These are phyloP conservation scores for Pelecanoides urinatrix DNA, from an alignment of 2,113 vertebrate genomes.

Conservation along the genomic window DNA sequence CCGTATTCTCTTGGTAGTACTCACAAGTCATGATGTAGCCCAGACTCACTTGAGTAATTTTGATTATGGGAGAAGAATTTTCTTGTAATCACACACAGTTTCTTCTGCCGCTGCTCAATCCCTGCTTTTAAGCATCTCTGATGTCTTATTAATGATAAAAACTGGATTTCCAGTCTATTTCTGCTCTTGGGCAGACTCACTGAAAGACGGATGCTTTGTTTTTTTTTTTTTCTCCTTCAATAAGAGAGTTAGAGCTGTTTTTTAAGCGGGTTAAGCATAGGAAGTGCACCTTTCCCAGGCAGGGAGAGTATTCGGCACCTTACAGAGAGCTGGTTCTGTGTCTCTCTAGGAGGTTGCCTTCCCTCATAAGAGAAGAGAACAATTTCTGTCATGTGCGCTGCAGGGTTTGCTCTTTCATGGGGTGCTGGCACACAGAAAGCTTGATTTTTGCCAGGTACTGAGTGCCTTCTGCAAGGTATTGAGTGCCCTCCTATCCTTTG, in stretches of 20 bases:
- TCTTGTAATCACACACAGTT: not conserved
- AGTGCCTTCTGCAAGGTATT: slow-evolving; percentile 40
- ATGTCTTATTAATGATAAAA: not conserved
- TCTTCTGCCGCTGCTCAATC: not conserved
- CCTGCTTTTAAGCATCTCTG: not conserved
- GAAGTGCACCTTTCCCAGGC: not conserved
- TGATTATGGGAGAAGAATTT: not conserved
- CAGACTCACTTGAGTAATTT: not conserved
- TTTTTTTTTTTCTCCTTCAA: not conserved
- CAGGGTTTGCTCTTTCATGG: not conserved
- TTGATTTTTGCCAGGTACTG: slow-evolving; percentile 34
- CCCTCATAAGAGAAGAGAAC: not conserved
- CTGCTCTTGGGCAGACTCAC: not conserved
- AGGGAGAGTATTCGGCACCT: not conserved
- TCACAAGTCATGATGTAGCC: not conserved
- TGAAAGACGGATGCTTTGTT: not conserved
- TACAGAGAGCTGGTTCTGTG: not conserved
- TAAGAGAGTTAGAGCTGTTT: not conserved
- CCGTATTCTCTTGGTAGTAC: not conserved
- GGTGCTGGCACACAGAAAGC: slow-evolving; percentile 9
- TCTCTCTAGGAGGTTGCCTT: not conserved
- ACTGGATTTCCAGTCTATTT: not conserved
- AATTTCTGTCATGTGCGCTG: not conserved
- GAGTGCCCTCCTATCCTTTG: slow-evolving; percentile 54
- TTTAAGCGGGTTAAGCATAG: not conserved